Percentiles rank a stretch among this genome's conserved stretches.
These are phyloP conservation scores for Abscondita cerata DNA, from an alignment of 2,888 invertebrate species.

Conservation along the genomic window DNA sequence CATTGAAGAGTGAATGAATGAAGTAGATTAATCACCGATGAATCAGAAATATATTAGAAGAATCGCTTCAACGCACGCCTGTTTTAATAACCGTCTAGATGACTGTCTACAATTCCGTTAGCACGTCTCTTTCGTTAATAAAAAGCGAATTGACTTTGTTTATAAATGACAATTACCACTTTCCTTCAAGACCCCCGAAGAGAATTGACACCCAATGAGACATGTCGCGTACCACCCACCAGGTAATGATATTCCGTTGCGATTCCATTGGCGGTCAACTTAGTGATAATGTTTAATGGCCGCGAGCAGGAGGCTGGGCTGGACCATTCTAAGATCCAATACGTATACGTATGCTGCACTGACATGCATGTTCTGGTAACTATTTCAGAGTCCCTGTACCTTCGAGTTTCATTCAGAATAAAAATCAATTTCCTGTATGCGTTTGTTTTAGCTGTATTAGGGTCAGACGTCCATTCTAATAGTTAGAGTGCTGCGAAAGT, in stretches of 20 bases:
- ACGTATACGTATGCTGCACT: constrained; percentile 21
- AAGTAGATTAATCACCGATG: too few relatives aligned
- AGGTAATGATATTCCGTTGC: constrained; percentile 37
- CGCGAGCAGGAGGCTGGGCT: constrained; percentile 54
- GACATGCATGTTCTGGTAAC: constrained; percentile 18
- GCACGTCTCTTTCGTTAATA: too few relatives aligned
- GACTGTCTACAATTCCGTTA: too few relatives aligned
- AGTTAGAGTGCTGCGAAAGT: too few relatives aligned
- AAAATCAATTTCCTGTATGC: too few relatives aligned
- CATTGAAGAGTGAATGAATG: too few relatives aligned
- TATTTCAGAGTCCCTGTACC: not conserved
- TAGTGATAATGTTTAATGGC: constrained; percentile 56
- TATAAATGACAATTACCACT: not conserved
- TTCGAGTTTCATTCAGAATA: too few relatives aligned
- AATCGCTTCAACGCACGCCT: too few relatives aligned
- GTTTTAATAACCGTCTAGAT: too few relatives aligned
- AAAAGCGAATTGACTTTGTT: not conserved
- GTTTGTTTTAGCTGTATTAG: too few relatives aligned
- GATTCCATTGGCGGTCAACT: constrained; percentile 48
- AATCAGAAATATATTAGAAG: too few relatives aligned
- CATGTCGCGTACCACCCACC: constrained; percentile 48
- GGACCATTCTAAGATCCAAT: constrained; percentile 45
- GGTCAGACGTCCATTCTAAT: too few relatives aligned
- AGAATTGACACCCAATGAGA: constrained; percentile 42
- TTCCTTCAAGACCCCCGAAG: constrained; percentile 6